Base-by-base conservation (phyloP, 2,888 invertebrate genomes). In the Ptychoptera contaminata region DNA sequence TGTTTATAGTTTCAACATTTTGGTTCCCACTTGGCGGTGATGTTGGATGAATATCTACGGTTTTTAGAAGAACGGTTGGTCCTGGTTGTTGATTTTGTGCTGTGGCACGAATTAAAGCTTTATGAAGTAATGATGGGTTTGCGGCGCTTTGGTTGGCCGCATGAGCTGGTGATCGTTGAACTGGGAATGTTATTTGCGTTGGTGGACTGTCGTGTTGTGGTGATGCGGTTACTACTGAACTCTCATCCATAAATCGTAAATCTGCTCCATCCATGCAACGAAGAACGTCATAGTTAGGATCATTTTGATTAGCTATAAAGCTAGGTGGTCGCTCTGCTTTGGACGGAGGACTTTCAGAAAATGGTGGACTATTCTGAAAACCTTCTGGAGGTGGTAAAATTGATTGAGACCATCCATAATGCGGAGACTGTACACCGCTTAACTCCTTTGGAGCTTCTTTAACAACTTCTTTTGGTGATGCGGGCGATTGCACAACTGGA, bases 181-280 rank as follows among this genome's bases (percentile, higher is more conserved):
- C 72, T 15, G 72, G 70, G 50, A 72, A 72, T 48, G 73, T 73
- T 40, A 73, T 65, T 29, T 78, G 77, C 47, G 80, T 77, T 10
- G 81, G 79, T 38, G 82, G 80, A 57, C 81, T 84, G 60, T 85
- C 86, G 56, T 77, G 79, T 46, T 76, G 77, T 12, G 86, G 84
- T 49, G 86, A 83, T 46, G 83, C 77, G 47, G 86, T 71, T 52
- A 80, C 79, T 37, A 88, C 75, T 29, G 87, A 88, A 62, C 88
- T 88, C 60, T 91, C 90, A 60, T 91, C 91, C 90, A 91, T 90
- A 62, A 76, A 91, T 40, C 84, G 75, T 44, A 91, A 67, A 63
- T 91, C 90, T n/a, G 84, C 83, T 48, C 82, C 82, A 58, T 88
- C 87, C 64, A 88, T 70, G 42, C 80, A 81, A 15, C 79, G 74